Conservation (phyloP, 2,113 vertebrate species). For the Osmerus eperlanus region DNA sequence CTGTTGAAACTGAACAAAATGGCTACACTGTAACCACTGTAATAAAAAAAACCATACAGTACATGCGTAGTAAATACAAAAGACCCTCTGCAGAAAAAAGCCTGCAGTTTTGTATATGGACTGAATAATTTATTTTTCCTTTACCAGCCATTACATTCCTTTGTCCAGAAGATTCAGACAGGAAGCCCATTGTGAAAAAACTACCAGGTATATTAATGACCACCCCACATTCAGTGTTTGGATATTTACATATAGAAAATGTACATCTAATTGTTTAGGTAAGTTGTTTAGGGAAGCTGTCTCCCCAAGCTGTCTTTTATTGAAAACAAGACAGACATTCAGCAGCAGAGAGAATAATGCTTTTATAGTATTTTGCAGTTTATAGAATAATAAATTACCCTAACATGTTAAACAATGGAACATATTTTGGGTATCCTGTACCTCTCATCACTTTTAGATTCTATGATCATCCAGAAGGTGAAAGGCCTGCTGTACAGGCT, state of each 20-base stretch:
- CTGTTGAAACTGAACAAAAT: background rate
- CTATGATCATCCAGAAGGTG: slow-evolving; percentile 91
- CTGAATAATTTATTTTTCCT: background rate
- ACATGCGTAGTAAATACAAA: background rate
- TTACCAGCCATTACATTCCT: slow-evolving; percentile 79
- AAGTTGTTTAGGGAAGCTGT: background rate
- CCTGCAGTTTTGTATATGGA: too few species aligned
- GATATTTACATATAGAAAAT: too few species aligned
- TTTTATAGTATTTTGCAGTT: background rate
- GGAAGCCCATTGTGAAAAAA: slow-evolving; percentile 79
- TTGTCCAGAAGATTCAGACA: slow-evolving; percentile 75
- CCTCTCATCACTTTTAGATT: slow-evolving; percentile 64
- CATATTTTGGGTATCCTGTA: too few species aligned
- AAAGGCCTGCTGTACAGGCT: slow-evolving; percentile 85
- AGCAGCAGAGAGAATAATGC: background rate
- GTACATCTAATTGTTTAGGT: background rate
- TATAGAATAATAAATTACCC: background rate
- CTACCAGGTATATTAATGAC: slow-evolving; percentile 80
- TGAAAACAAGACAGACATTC: too few species aligned
- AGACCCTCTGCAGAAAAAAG: background rate
- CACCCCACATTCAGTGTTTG: too few species aligned
- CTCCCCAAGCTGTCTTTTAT: too few species aligned
- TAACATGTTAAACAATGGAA: background rate
- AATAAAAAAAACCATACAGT: background rate
- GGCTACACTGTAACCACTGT: too few species aligned